Base-by-base conservation (phyloP, 2,113 vertebrate genomes). In the Lontra canadensis region DNA sequence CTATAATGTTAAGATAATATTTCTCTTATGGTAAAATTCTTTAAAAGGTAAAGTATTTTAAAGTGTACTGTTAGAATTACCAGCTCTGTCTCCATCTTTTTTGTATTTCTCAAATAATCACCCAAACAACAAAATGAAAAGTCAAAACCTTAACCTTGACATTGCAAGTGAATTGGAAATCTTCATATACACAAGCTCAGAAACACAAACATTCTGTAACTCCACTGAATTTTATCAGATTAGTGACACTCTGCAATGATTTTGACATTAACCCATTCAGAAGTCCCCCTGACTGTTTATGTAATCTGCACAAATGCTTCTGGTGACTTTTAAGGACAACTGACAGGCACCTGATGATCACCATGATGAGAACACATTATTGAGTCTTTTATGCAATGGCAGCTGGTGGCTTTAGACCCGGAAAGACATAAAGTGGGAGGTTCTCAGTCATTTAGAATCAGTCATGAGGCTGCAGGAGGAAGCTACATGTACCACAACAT, bases 361-460 rank as follows among this genome's bases (percentile, higher is more conserved):
- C 49, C 89, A 65, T 42, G 36, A 61, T 39, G 83, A 91, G 42
- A 55, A 88, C 69, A 61, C 2, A 36, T 94, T 96, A 69, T 78
- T 36, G 44, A 25, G 92, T 95, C 85, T 98, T 80, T 97, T 97
- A 98, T 95, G 90, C 92, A 97, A 90, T 18, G 59, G 55, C 15
- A 98, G 96, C 98, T 98, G 97, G 97, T 99, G 98, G 65, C 84
- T 90, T 94, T 0, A 1, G 11, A 12, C 55, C 49, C 55, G 65
- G 49, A 82, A 78, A 1, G 87, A 79, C 95, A 93, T 0, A 18
- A n/a, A 7, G 79, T 97, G 90, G 59, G 79, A 98, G 82, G 79
- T 93, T 93, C 97, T 98, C 67, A 55, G 88, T 78, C 87, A 90
- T 95, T 98, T 96, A 95, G 96, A 98, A 97, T 98, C 98, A 98